Conservation (phyloP, 1,140 invertebrate species). For the Diachasmimorpha longicaudata region DNA sequence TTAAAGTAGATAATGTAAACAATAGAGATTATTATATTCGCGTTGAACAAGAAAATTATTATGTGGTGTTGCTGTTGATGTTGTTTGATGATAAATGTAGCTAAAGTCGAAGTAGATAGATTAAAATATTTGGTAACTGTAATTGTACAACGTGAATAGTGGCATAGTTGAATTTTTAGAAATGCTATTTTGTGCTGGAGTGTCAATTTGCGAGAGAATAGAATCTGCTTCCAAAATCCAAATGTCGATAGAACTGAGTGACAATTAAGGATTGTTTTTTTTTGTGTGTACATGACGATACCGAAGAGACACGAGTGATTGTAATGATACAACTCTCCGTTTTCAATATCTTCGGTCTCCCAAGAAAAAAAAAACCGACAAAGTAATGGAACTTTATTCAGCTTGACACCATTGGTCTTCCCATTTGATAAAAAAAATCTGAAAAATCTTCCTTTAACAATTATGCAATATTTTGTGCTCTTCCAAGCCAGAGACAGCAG, state of each 20-base stretch:
- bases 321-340: not conserved
- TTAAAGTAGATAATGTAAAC: constrained; percentile 23
- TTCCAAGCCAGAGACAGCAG: not conserved
- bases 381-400: not conserved
- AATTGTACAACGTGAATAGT: constrained; percentile 1
- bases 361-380: not conserved
- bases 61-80: constrained; percentile 63
- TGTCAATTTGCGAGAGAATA: not conserved
- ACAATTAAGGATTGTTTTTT: not conserved
- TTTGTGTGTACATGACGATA: not conserved
- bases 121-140: constrained; percentile 13
- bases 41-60: constrained; percentile 50
- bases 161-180: not conserved
- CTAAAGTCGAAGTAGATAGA: constrained; percentile 10
- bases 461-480: not conserved
- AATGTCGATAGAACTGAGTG: not conserved
- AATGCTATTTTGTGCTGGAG: not conserved
- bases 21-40: constrained; percentile 47
- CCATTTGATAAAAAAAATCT: not conserved
- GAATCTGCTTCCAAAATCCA: not conserved
- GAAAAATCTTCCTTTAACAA: not conserved
- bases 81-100: constrained; percentile 49
- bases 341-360: not conserved
- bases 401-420: not conserved
- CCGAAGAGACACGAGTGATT: not conserved